Conservation (phyloP, 1,140 invertebrate genomes). For the Trichonephila clavata region DNA sequence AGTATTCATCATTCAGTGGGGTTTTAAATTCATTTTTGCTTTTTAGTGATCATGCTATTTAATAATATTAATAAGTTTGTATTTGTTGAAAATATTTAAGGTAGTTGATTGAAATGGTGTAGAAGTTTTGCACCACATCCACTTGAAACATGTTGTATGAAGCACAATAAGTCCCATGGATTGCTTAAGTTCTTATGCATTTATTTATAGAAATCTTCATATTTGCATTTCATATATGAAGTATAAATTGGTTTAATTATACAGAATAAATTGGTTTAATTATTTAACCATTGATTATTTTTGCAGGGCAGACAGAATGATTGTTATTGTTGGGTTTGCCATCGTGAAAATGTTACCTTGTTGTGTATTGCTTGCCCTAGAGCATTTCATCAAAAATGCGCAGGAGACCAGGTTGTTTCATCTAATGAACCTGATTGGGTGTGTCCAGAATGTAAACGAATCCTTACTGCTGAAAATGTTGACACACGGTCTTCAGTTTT, state of each 20-base stretch:
- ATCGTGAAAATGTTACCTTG: conserved; percentile 83
- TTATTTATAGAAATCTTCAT: neutral
- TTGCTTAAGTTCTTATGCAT: no score
- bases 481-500: conserved; percentile 87
- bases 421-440: conserved; percentile 85
- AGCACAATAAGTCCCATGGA: no score
- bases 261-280: neutral
- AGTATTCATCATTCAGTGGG: no score
- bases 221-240: neutral
- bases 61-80: neutral
- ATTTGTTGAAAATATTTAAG: neutral
- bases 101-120: no score
- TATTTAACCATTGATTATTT: neutral
- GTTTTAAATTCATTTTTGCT: no score
- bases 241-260: neutral
- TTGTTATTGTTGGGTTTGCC: conserved; percentile 93
- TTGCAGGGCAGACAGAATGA: conserved; percentile 84
- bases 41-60: no score
- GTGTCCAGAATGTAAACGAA: conserved; percentile 91
- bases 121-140: no score
- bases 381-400: conserved; percentile 90
- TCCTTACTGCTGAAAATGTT: conserved; percentile 89
- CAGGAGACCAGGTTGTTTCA: conserved; percentile 80
- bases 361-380: conserved; percentile 91
- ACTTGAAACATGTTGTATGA: no score